These are phyloP conservation scores for Rhinoptilus africanus DNA, from an alignment of 2,113 vertebrate species.

Conservation along the genomic window DNA sequence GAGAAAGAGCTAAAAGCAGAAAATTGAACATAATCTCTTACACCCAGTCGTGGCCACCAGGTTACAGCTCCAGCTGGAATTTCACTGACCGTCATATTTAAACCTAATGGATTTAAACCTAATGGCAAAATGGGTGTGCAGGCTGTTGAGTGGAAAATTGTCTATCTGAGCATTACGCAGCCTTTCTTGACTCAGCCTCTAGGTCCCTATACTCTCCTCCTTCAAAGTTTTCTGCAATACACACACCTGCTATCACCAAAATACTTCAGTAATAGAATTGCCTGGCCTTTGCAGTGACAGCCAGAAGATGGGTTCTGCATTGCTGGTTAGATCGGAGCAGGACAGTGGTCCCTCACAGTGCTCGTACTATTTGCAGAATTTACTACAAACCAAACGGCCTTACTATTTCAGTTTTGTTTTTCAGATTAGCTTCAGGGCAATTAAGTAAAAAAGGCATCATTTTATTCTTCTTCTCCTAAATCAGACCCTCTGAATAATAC, in stretches of 20 bases:
- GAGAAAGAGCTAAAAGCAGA: background rate
- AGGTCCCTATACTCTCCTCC: background rate
- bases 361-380: background rate
- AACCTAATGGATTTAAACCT: background rate
- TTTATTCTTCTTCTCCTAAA: background rate
- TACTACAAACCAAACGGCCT: background rate
- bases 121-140: background rate
- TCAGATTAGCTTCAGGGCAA: background rate
- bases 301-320: background rate
- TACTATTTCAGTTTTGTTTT: background rate
- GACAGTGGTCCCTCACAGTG: background rate
- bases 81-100: background rate
- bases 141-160: background rate
- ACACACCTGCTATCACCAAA: background rate
- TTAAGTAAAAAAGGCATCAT: background rate
- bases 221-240: background rate
- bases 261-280: background rate
- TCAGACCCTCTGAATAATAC: background rate
- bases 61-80: background rate
- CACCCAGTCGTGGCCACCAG: accelerated
- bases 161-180: background rate
- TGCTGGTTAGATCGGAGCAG: background rate
- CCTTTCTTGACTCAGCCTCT: background rate
- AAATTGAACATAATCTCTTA: background rate
- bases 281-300: background rate